Conservation (phyloP, 2,888 invertebrate genomes). For the Spodoptera exigua region DNA sequence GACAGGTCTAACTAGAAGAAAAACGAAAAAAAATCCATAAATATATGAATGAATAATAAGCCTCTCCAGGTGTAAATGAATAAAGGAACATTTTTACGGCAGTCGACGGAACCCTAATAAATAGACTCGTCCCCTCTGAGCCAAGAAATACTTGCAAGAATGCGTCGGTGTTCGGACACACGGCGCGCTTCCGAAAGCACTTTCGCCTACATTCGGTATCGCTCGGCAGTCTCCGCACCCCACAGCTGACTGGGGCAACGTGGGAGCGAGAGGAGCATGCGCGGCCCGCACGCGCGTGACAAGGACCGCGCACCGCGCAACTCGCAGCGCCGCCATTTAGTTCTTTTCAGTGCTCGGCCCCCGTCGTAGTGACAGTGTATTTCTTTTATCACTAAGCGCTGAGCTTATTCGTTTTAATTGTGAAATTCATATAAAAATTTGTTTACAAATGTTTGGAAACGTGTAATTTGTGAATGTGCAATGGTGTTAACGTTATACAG, state of each 20-base stretch:
- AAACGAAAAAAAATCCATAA: slow-evolving; percentile 5
- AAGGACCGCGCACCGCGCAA: slow-evolving; percentile 77
- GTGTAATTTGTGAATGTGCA: slow-evolving; percentile 72
- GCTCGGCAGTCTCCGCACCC: slow-evolving; percentile 80
- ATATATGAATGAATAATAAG: slow-evolving; percentile 1
- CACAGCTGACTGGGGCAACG: slow-evolving; percentile 86
- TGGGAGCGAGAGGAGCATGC: slow-evolving; percentile 70
- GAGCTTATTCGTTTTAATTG: slow-evolving; percentile 81
- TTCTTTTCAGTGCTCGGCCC: slow-evolving; percentile 84
- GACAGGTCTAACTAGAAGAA: not conserved
- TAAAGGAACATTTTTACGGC: slow-evolving; percentile 30
- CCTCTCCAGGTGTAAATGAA: slow-evolving; percentile 20
- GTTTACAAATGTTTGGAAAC: slow-evolving; percentile 73
- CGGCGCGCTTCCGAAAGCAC: slow-evolving; percentile 81
- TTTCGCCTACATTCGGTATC: slow-evolving; percentile 82
- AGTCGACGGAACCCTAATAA: slow-evolving; percentile 58
- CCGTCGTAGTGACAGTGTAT: slow-evolving; percentile 85
- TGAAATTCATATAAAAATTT: slow-evolving; percentile 82
- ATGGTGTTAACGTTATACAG: slow-evolving; percentile 70
- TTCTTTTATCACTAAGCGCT: slow-evolving; percentile 73
- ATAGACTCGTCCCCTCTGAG: slow-evolving; percentile 57
- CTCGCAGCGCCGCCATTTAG: slow-evolving; percentile 83
- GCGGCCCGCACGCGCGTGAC: slow-evolving; percentile 58
- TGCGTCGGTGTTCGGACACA: slow-evolving; percentile 68
- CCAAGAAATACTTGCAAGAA: slow-evolving; percentile 72